Evolutionary conservation across 2,888 invertebrate genomes (phyloP), one percentile per base, ranked within the genome.

Genomic region (Dermolepida albohirtum): DNA sequence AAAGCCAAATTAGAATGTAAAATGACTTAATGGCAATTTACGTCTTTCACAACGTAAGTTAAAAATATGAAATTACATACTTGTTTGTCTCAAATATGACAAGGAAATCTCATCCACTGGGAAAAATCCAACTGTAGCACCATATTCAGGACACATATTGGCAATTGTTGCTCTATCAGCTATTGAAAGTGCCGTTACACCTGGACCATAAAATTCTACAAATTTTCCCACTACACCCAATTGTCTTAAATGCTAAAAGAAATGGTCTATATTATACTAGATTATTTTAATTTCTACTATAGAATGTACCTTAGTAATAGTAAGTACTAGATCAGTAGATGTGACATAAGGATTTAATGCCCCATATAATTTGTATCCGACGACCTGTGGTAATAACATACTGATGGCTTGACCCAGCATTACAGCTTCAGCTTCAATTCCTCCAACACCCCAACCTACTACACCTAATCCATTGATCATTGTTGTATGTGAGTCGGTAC

Each of bases 81-180:
- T 93, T 72, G 95, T 95, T 84, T 97, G 95, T 64, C 85, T 84
- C 43, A 98, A 87, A 79, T 98, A 98, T n/a, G 85, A 84, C 52
- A 98, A 85, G 29, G 95, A 94, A 34, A 88, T 85, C 29, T 87
- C 83, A 84, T 98, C 98, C 0, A 97, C 93, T 0, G 98, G 96
- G 85, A 98, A 98, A 84, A 91, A 96, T 0, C 95, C 97, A 71
- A 96, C 92, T 0, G 98, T 98, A 12, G 98, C 98, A 0, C 98
- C 98, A 81, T 98, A 98, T 83, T 96, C 96, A 0, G 98, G 98
- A 79, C 97, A 97, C 98, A 99, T 98, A 85, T 99, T 99, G 73
- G 97, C 94, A 64, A 99, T 96, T 0, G 98, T 99, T 0, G 98
- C 97, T 50, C 98, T 86, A 85, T 99, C 98, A 0, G 98, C 98